phyloP scores from a whole-genome alignment of 2,888 invertebrate species.

The Synergus laeviventris region DNA sequence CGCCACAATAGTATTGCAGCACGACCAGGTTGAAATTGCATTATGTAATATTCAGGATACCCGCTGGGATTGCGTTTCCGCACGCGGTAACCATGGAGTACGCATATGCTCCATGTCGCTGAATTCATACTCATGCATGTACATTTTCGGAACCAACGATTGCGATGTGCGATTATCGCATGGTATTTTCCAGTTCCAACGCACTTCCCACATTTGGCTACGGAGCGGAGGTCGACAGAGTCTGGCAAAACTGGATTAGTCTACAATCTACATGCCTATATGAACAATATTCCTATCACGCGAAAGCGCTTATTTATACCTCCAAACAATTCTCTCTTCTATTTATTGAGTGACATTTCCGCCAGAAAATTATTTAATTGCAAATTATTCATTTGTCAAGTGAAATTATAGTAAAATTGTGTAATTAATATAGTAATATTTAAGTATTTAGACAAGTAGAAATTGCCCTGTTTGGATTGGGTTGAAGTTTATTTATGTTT shows the following conservation, averaged over 20 bases:
- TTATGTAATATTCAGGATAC: slow-evolving; percentile 70
- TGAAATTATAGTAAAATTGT: background rate
- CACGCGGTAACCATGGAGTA: slow-evolving; percentile 50
- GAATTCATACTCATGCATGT: slow-evolving; percentile 48
- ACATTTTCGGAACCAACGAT: slow-evolving; percentile 27
- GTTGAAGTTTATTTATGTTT: no score
- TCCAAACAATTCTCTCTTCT: slow-evolving; percentile 26
- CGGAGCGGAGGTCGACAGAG: slow-evolving; percentile 43
- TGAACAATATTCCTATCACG: slow-evolving; percentile 24
- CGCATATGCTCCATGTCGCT: slow-evolving; percentile 42
- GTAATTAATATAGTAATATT: background rate
- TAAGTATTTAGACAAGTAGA: no score
- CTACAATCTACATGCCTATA: slow-evolving; percentile 20
- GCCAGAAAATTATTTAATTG: background rate
- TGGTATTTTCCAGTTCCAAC: slow-evolving; percentile 54
- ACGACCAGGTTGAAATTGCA: slow-evolving; percentile 67
- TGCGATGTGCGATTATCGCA: slow-evolving; percentile 52
- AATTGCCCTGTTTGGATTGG: no score
- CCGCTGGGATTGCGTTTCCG: slow-evolving; percentile 55
- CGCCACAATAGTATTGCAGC: slow-evolving; percentile 48
- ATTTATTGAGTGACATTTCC: slow-evolving; percentile 25
- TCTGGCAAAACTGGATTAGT: slow-evolving; percentile 46
- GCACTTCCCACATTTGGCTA: slow-evolving; percentile 44
- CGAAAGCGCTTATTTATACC: slow-evolving; percentile 36
- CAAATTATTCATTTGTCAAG: background rate